These are phyloP conservation scores for Scaptomyza cyrtandrae DNA, from an alignment of 2,888 invertebrate species.

Conservation along the genomic window DNA sequence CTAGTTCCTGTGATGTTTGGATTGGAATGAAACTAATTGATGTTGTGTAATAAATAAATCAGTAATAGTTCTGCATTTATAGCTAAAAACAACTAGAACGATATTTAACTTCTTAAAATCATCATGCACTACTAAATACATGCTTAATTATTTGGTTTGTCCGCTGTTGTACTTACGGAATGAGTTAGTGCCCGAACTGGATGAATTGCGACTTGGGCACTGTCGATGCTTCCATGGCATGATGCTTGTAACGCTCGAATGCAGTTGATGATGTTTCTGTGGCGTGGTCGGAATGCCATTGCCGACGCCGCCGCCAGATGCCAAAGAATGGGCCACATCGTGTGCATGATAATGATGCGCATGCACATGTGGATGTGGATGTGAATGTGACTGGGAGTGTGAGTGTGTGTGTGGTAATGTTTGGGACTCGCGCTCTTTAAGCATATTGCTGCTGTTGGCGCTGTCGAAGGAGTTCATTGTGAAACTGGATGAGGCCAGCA, in stretches of 20 bases:
- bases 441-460: conserved; percentile 66
- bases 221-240: conserved; percentile 85
- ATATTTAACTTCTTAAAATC: not conserved
- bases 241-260: conserved; percentile 82
- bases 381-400: conserved; percentile 20
- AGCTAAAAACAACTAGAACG: too few relatives aligned
- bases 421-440: conserved; percentile 81
- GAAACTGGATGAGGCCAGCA: conserved; percentile 70
- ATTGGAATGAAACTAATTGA: too few relatives aligned
- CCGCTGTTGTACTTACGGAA: conserved; percentile 82
- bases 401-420: conserved; percentile 35
- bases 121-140: not conserved
- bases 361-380: conserved; percentile 42
- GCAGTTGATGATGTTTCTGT: conserved; percentile 81
- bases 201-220: conserved; percentile 84
- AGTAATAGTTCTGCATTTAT: too few relatives aligned
- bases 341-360: conserved; percentile 72
- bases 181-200: conserved; percentile 84
- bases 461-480: conserved; percentile 79
- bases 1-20: too few relatives aligned
- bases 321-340: conserved; percentile 57
- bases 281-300: conserved; percentile 65
- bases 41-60: too few relatives aligned
- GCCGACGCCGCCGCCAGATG: conserved; percentile 47
- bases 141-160: not conserved